Percentiles rank a stretch among this genome's conserved stretches.
Conservation (phyloP, 2,888 invertebrate species). For the Incurvaria masculella region DNA sequence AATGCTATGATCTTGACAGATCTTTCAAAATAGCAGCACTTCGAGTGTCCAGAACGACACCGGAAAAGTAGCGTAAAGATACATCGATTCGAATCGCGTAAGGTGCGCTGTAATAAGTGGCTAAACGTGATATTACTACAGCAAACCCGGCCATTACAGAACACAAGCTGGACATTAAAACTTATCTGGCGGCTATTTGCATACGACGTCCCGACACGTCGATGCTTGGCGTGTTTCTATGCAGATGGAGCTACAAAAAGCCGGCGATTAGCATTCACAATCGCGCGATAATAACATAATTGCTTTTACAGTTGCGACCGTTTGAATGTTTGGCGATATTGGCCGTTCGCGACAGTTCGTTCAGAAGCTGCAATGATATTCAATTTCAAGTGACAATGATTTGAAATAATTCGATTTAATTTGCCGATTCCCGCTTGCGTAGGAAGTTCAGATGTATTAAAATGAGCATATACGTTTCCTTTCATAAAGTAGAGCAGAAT, state of each 20-base stretch:
- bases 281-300: slow-evolving; percentile 17
- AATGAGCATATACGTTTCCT: too few species aligned
- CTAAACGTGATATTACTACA: slow-evolving; percentile 53
- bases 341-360: neutral
- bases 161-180: slow-evolving; percentile 46
- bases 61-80: slow-evolving; percentile 37
- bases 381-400: too few species aligned
- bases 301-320: slow-evolving; percentile 4
- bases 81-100: slow-evolving; percentile 36
- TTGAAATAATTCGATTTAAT: too few species aligned
- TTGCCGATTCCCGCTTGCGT: too few species aligned
- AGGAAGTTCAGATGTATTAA: too few species aligned
- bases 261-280: slow-evolving; percentile 10
- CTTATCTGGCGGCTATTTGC: slow-evolving; percentile 51
- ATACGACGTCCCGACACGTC: slow-evolving; percentile 45
- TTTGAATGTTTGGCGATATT: neutral
- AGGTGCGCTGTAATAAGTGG: slow-evolving; percentile 46
- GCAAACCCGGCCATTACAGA: slow-evolving; percentile 46
- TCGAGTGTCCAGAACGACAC: too few species aligned
- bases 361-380: too few species aligned
- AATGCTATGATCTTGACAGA: too few species aligned
- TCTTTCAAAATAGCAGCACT: too few species aligned
- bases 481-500: too few species aligned
- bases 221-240: slow-evolving; percentile 25
- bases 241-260: neutral